Evolutionary conservation across 2,888 invertebrate species (phyloP).

Genomic region (Eristalis intricaria): DNA sequence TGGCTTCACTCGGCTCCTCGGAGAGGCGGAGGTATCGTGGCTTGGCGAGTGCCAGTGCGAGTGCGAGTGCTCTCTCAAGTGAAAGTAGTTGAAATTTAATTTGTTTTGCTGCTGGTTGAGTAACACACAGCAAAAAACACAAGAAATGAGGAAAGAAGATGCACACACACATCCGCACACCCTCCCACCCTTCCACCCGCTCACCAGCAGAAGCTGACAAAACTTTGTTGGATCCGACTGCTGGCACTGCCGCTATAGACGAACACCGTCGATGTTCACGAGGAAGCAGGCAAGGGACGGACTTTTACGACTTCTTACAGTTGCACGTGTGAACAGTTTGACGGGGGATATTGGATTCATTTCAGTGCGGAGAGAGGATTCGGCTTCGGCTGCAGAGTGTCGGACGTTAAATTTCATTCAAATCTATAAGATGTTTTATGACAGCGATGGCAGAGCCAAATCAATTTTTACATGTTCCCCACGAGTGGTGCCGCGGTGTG

Average conservation of each 20-base stretch:
- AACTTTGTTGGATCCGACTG: conserved; percentile 20
- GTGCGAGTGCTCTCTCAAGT: conserved; percentile 33
- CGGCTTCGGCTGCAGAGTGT: neutral
- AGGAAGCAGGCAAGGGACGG: neutral
- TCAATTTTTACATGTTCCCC: neutral
- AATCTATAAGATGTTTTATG: neutral
- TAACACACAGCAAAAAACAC: conserved; percentile 20
- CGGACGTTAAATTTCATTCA: neutral
- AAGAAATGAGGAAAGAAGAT: conserved; percentile 44
- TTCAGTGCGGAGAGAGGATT: neutral
- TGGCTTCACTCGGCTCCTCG: conserved; percentile 6
- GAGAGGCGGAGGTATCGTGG: neutral
- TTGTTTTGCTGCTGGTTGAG: conserved; percentile 52
- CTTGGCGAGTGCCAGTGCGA: neutral
- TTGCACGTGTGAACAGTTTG: conserved; percentile 34
- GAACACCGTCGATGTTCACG: neutral
- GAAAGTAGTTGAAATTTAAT: conserved; percentile 62
- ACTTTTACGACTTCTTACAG: conserved; percentile 10
- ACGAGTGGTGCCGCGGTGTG: neutral
- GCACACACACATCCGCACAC: neutral
- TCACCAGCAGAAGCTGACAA: neutral
- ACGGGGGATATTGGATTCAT: conserved; percentile 4
- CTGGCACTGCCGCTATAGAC: neutral
- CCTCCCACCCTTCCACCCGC: no score
- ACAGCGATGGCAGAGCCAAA: neutral